Evolutionary conservation across 92 coral and sea anemone species (phyloP), one percentile per base, ranked within the genome.

Genomic region (Parazoanthus darwini): DNA sequence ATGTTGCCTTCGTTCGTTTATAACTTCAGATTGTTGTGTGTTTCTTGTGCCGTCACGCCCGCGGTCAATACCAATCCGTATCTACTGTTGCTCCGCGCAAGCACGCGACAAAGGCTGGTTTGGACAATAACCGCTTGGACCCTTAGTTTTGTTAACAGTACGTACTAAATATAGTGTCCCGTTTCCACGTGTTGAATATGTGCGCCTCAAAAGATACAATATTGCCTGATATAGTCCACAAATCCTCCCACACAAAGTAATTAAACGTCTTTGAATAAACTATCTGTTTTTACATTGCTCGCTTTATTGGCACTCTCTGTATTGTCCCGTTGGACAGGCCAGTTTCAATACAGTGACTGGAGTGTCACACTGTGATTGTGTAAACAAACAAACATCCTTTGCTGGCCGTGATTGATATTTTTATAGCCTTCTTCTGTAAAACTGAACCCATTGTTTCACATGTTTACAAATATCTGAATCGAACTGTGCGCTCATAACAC

Each of bases 221-320:
- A 95, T 90, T 87, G 88, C 90, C 78, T 86, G 92, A 91, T 92
- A 89, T 90, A 90, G 94, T 90, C 93, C 90, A 93, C 94, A 95
- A 89, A 89, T 87, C 94, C 98, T 88, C 95, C 96, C 98, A 95
- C 98, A 93, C 91, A 93, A 92, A 93, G 94, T 92, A 95, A 95
- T 95, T 95, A 95, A 95, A 93, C 88, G 91, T 94, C 94, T 95
- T 93, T 95, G 94, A 93, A 90, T 86, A 92, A 95, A 95, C 98
- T 88, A 90, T 93, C 89, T 92, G 98, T 93, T 93, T 93, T 94
- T 95, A 89, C 90, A 91, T 90, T 84, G 92, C 96, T 44, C 93
- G 80, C 79, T 93, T 93, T 95, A 95, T 95, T 95, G 98, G 96
- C 96, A 92, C 92, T 95, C 78, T 90, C 70, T 86, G 90, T 95